phyloP scores from a whole-genome alignment of 1,140 invertebrate genomes.

The Neodiprion lecontei region DNA sequence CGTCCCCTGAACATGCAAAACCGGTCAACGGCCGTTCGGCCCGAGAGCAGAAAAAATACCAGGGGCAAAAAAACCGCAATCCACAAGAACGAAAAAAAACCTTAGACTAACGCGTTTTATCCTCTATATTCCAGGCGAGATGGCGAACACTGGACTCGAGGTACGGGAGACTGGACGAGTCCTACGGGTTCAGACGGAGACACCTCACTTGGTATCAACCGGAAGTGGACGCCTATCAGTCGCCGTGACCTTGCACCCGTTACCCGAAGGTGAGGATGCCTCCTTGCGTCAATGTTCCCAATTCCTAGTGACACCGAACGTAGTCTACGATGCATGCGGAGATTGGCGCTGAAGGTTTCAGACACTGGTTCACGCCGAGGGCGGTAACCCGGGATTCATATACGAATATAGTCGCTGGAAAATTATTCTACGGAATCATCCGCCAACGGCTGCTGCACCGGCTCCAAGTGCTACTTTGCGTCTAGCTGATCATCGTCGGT shows the following conservation, averaged over 20 bases:
- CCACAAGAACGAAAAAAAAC: no score
- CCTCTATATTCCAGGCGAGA: slow-evolving; percentile 50
- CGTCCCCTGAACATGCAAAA: no score
- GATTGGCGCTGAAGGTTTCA: not conserved
- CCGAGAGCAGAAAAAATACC: no score
- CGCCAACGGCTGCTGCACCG: not conserved
- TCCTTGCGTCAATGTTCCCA: not conserved
- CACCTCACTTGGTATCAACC: slow-evolving; percentile 88
- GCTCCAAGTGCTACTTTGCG: not conserved
- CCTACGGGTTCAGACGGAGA: slow-evolving; percentile 82
- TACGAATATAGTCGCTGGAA: not conserved
- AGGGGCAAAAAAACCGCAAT: no score
- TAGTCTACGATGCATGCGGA: not conserved
- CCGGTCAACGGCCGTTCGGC: no score
- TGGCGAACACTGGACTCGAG: slow-evolving; percentile 51
- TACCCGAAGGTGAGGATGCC: slow-evolving; percentile 73
- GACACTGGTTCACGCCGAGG: not conserved
- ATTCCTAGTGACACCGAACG: not conserved
- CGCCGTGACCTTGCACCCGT: slow-evolving; percentile 86
- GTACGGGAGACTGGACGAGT: slow-evolving; percentile 64
- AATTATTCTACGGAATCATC: not conserved
- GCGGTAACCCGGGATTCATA: not conserved
- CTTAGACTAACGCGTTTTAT: not conserved
- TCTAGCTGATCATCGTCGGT: no score
- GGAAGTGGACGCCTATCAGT: slow-evolving; percentile 87